Evolutionary conservation across 1,140 invertebrate genomes (phyloP), one percentile per base, ranked within the genome.

Genomic region (Trichonephila clavata): DNA sequence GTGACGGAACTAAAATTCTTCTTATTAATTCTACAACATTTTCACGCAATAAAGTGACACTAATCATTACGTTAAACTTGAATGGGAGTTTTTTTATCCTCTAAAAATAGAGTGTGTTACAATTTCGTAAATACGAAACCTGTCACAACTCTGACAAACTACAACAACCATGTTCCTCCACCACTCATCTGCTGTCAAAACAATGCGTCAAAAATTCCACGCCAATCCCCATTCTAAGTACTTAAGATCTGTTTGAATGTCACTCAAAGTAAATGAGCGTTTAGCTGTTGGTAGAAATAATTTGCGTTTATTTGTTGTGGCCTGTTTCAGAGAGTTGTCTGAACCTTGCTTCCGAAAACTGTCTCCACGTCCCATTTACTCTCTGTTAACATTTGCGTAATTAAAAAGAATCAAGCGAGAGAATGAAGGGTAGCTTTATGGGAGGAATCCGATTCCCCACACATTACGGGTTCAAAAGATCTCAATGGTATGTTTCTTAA

Each of bases 321-420:
- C 86, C 32, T 39, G 24, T 21, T 61, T 65, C 61, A 65, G 60
- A 24, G 27, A 60, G 50, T 84, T 84, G 80, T 24, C 86, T 87
- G 24, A 83, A 18, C n/a, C 27, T 24, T 86, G 57, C 84, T 86
- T 60, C 84, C 60, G 87, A 89, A 77, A 71, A 71, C 57, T 24
- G 43, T 89, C 65, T 89, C 87, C 87, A 89, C 87, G 61, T 27
- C 87, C 68, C 87, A 68, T 89, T 89, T 89, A 89, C 60, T 60
- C 84, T 27, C 71, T 39, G 84, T 63, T 86, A 65, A 63, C 63
- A 50, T 24, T 32, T 13, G 32, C 24, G 63, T 32, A 89, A 89
- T 77, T 68, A 89, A 86, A 87, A 87, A 87, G 86, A 61, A 87
- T 60, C 32, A 27, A 87, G 27, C 24, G 63, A 32, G 59, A 27